phyloP scores from a whole-genome alignment of 2,113 vertebrate genomes.

The Microcebus jonahi region DNA sequence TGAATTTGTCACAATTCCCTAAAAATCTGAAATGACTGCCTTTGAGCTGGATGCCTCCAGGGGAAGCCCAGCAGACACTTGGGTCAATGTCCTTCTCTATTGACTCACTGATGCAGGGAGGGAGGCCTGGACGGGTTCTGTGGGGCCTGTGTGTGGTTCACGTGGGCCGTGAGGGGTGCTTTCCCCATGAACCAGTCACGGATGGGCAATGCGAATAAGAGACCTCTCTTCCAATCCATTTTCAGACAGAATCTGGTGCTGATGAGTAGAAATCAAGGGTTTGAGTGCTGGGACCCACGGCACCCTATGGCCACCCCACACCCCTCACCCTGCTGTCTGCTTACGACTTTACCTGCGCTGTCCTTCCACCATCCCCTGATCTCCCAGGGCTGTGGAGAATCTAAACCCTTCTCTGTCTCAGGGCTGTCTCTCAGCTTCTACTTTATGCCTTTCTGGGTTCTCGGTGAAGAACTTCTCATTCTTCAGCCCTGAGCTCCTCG shows the following conservation, averaged over 20 bases:
- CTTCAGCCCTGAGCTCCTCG: background rate
- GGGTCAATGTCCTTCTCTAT: background rate
- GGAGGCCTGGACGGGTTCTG: background rate
- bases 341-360: background rate
- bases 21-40: background rate
- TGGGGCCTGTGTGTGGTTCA: background rate
- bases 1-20: background rate
- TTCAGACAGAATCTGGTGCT: background rate
- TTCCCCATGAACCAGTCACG: background rate
- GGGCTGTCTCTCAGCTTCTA: background rate
- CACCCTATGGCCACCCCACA: accelerated
- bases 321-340: background rate
- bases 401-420: background rate
- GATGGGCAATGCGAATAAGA: background rate
- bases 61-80: background rate
- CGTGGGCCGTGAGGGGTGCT: background rate
- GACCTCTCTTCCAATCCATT: background rate
- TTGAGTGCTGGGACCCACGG: too few species aligned
- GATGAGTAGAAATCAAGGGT: background rate
- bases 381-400: background rate
- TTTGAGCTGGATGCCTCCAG: background rate
- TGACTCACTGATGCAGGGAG: background rate
- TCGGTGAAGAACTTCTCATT: background rate
- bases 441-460: background rate
- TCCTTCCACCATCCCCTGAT: background rate